Conservation (phyloP, 2,797 vertebrate species). For the Sebastes nivosus region DNA sequence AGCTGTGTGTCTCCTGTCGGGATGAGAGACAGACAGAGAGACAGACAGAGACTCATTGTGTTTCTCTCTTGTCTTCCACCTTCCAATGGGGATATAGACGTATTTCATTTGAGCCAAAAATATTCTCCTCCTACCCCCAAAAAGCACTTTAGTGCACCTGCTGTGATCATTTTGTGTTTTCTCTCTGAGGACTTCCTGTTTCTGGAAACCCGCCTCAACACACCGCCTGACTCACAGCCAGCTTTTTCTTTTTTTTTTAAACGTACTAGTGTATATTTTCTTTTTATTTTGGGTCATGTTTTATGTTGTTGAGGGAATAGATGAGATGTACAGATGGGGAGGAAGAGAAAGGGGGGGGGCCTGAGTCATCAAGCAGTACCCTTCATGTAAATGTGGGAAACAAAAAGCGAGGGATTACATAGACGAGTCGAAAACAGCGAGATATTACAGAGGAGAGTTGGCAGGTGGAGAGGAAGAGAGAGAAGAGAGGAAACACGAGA, state of each 20-base stretch:
- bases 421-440: not conserved
- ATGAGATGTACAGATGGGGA: constrained; percentile 31
- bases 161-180: constrained; percentile 63
- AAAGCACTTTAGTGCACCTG: constrained; percentile 52
- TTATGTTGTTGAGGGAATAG: constrained; percentile 9
- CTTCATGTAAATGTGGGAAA: constrained; percentile 29
- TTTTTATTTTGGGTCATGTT: constrained; percentile 5
- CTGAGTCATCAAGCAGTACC: constrained; percentile 33
- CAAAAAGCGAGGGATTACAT: constrained; percentile 33
- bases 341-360: constrained; percentile 13
- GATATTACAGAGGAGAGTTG: constrained; percentile 4
- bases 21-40: not conserved
- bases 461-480: not conserved
- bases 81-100: constrained; percentile 38
- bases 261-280: not conserved
- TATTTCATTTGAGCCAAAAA: constrained; percentile 50
- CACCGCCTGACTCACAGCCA: constrained; percentile 7
- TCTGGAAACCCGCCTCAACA: constrained; percentile 39
- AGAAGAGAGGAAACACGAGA: not conserved
- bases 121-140: constrained; percentile 23
- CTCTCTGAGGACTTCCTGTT: constrained; percentile 48
- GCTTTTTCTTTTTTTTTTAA: not conserved
- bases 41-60: not conserved
- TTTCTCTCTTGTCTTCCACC: constrained; percentile 8
- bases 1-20: constrained; percentile 27